Conservation (phyloP, 2,113 vertebrate genomes). For the Isurus oxyrinchus region DNA sequence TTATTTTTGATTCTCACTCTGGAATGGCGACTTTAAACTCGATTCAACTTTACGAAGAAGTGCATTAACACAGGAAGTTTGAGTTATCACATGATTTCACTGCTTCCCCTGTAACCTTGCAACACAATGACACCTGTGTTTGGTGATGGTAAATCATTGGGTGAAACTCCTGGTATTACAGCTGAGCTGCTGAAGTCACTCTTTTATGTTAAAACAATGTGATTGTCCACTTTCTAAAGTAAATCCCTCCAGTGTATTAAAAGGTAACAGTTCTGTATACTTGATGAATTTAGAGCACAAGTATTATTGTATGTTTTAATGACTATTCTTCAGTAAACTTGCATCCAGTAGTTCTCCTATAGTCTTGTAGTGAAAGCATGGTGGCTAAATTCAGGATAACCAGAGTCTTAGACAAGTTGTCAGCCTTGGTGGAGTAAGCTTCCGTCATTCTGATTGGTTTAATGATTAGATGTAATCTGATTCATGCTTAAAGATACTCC, state of each 20-base stretch:
- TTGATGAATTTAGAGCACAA: neutral
- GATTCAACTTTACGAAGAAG: neutral
- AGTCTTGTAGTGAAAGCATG: neutral
- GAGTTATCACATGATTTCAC: neutral
- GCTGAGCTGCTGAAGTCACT: neutral
- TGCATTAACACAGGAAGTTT: neutral
- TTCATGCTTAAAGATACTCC: neutral
- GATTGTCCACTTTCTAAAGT: neutral
- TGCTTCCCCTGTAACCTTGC: neutral
- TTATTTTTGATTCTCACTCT: neutral
- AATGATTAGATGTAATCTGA: neutral
- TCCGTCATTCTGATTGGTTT: neutral
- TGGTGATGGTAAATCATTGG: neutral
- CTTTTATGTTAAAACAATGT: neutral
- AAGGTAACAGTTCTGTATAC: neutral
- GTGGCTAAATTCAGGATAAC: neutral
- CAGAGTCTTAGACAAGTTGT: neutral
- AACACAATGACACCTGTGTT: neutral
- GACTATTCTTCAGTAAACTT: neutral
- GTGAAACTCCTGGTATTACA: neutral
- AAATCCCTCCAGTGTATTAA: neutral
- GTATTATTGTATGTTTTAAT: neutral
- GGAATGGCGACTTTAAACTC: neutral
- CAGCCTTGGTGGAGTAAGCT: neutral
- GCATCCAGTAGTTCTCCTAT: neutral